phyloP scores from a whole-genome alignment of 2,797 vertebrate species.

The Hippopotamyrus pictus region DNA sequence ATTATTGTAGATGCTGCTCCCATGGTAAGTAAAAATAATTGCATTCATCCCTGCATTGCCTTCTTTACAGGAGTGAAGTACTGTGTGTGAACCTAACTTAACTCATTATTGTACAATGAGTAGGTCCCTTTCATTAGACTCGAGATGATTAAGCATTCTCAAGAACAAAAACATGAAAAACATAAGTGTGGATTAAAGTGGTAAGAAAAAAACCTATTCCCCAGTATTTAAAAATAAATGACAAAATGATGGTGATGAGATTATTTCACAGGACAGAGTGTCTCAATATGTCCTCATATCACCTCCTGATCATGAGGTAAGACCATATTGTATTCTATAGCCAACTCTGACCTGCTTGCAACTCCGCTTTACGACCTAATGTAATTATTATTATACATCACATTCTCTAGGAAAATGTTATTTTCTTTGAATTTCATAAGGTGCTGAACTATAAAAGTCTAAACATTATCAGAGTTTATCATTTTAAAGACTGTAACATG shows the following conservation, averaged over 20 bases:
- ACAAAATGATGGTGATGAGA: background rate
- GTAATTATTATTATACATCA: background rate
- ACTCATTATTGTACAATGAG: background rate
- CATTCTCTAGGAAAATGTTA: constrained; percentile 4
- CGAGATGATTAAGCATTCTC: background rate
- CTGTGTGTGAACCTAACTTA: background rate
- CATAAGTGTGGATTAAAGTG: background rate
- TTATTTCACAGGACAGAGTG: background rate
- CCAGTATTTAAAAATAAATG: background rate
- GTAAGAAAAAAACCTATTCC: background rate
- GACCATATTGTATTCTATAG: background rate
- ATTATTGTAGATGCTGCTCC: background rate
- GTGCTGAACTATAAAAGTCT: constrained; percentile 19
- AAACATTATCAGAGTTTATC: background rate
- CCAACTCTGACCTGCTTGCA: background rate
- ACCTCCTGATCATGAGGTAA: background rate
- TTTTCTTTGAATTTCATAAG: constrained; percentile 13
- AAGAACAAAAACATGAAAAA: background rate
- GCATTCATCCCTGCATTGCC: background rate
- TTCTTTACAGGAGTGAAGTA: background rate
- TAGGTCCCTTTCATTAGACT: background rate
- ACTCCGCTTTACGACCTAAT: background rate
- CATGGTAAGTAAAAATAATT: background rate
- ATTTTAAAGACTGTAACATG: constrained; percentile 6
- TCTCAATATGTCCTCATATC: background rate